Evolutionary conservation across 2,113 vertebrate genomes (phyloP).

Genomic region (Melanostigma gelatinosum): DNA sequence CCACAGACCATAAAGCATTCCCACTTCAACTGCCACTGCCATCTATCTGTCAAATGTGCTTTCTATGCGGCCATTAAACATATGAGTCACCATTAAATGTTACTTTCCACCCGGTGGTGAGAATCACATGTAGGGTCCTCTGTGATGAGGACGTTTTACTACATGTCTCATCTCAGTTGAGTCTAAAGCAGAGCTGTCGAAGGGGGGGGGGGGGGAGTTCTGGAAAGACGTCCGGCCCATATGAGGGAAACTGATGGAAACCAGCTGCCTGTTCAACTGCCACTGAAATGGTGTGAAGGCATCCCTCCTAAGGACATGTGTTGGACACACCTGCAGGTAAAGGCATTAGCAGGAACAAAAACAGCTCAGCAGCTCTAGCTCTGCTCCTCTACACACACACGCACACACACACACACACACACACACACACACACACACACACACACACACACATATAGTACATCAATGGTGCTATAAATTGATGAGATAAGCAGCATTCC

Average conservation of each 20-base stretch:
- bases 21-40: conserved; percentile 10
- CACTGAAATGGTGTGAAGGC: conserved; percentile 44
- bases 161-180: conserved; percentile 19
- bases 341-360: conserved; percentile 46
- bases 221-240: conserved; percentile 30
- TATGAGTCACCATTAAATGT: conserved; percentile 14
- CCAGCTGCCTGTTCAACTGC: conserved; percentile 45
- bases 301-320: conserved; percentile 36
- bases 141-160: conserved; percentile 20
- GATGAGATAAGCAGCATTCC: background rate
- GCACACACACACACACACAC: background rate
- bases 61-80: conserved; percentile 19
- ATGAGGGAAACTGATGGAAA: conserved; percentile 43
- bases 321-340: conserved; percentile 64
- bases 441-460: too few relatives aligned
- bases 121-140: conserved; percentile 13
- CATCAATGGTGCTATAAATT: background rate
- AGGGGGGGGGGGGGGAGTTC: background rate
- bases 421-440: conserved; percentile 17
- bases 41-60: conserved; percentile 18
- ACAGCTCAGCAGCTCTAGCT: conserved; percentile 3
- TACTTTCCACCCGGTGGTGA: conserved; percentile 23
- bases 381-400: background rate
- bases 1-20: conserved; percentile 5
- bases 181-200: background rate